Evolutionary conservation across 2,113 vertebrate species (phyloP).

Genomic region (Vidua chalybeata): DNA sequence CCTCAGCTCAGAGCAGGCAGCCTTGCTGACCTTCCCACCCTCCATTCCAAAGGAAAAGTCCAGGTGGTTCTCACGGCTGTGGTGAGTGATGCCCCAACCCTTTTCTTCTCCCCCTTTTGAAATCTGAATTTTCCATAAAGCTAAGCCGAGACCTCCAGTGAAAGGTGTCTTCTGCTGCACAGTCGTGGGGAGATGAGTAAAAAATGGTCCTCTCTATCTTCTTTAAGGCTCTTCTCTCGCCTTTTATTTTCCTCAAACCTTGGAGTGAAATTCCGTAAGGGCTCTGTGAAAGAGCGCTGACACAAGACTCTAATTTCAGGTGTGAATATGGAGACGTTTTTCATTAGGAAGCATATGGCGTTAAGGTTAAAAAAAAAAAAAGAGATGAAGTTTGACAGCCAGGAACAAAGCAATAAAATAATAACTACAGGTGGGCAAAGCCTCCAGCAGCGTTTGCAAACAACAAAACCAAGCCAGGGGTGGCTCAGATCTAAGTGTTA

Average conservation of each 20-base stretch:
- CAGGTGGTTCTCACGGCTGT: accelerated
- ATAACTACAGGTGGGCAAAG: constrained; percentile 68
- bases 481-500: constrained; percentile 40
- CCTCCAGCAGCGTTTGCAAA: constrained; percentile 67
- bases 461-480: constrained; percentile 51
- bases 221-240: neutral
- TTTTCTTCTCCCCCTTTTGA: neutral
- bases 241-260: neutral
- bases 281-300: neutral
- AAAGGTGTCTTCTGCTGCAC: neutral
- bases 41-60: neutral
- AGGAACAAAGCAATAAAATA: constrained; percentile 67
- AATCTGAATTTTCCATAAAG: neutral
- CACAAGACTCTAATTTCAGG: constrained; percentile 59
- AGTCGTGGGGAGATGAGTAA: neutral
- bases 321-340: constrained; percentile 62
- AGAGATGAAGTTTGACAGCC: constrained; percentile 51
- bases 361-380: constrained; percentile 51
- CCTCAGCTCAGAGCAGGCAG: neutral
- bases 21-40: neutral
- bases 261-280: neutral
- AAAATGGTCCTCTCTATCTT: neutral
- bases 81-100: accelerated
- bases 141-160: neutral
- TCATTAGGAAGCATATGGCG: constrained; percentile 66